Percentiles rank a stretch among this genome's conserved stretches.
Conservation (phyloP, 2,888 invertebrate genomes). For the Dromius quadrimaculatus region DNA sequence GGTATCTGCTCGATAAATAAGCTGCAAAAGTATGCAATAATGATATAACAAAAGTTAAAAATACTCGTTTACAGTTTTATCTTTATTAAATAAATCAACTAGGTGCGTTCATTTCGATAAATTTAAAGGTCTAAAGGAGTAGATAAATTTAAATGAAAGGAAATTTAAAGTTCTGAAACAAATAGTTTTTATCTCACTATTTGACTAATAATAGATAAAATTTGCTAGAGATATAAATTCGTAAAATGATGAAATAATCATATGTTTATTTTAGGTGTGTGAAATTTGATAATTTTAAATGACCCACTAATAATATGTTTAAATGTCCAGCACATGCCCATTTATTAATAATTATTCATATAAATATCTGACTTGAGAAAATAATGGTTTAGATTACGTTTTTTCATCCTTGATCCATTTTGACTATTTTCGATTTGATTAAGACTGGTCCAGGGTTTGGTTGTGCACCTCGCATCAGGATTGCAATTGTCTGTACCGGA, state of each 20-base stretch:
- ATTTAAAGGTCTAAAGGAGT: slow-evolving; percentile 42
- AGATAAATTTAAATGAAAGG: slow-evolving; percentile 36
- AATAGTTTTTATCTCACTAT: slow-evolving; percentile 29
- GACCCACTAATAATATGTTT: slow-evolving; percentile 5
- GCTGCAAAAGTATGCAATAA: slow-evolving; percentile 17
- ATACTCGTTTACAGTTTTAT: slow-evolving; percentile 30
- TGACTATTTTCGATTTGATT: too few species aligned
- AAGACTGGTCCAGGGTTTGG: too few species aligned
- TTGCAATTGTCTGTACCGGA: too few species aligned
- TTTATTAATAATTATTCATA: too few species aligned
- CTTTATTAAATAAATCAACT: slow-evolving; percentile 39
- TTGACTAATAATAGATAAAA: slow-evolving; percentile 20
- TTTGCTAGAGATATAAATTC: slow-evolving; percentile 22
- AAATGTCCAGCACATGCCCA: slow-evolving; percentile 21
- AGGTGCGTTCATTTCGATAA: slow-evolving; percentile 35
- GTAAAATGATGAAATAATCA: slow-evolving; percentile 12
- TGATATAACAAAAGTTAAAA: slow-evolving; percentile 17
- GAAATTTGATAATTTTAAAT: slow-evolving; percentile 25
- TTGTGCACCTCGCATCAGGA: too few species aligned
- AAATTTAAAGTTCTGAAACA: slow-evolving; percentile 28
- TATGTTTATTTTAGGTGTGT: slow-evolving; percentile 29
- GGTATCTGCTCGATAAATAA: slow-evolving; percentile 24
- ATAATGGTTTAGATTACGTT: too few species aligned
- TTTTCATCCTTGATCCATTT: too few species aligned
- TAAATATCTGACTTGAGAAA: too few species aligned